These are phyloP conservation scores for Phrynocephalus guinanensis DNA, from an alignment of 2,797 vertebrate genomes.

Conservation along the genomic window DNA sequence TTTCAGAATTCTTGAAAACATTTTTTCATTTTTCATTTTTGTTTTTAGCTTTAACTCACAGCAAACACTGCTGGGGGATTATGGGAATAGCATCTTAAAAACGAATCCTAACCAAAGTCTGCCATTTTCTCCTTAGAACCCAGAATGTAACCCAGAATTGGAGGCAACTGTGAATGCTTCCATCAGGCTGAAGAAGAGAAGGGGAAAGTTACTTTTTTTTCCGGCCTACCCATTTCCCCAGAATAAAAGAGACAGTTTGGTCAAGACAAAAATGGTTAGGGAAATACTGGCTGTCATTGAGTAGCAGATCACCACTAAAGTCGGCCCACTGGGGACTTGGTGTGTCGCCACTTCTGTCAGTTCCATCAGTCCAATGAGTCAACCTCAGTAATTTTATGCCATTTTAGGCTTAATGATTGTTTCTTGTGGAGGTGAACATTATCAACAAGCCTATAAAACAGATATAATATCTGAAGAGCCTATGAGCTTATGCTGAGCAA, in stretches of 20 bases:
- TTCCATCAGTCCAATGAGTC: too few relatives aligned
- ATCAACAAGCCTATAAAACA: background rate
- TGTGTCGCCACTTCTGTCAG: too few relatives aligned
- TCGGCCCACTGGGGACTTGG: too few relatives aligned
- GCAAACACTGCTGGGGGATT: background rate
- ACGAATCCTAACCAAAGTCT: too few relatives aligned
- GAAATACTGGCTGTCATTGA: background rate
- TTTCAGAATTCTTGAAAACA: background rate
- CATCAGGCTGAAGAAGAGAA: background rate
- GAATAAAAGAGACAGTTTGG: background rate
- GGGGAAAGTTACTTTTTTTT: background rate
- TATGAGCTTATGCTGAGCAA: background rate
- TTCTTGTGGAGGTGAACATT: background rate
- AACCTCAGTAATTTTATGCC: too few relatives aligned
- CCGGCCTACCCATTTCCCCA: background rate
- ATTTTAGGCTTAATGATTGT: background rate
- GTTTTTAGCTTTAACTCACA: too few relatives aligned
- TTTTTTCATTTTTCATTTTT: too few relatives aligned
- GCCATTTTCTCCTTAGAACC: too few relatives aligned
- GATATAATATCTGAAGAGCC: background rate
- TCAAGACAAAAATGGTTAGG: background rate
- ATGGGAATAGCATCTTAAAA: too few relatives aligned
- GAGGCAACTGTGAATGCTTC: too few relatives aligned
- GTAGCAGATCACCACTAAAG: too few relatives aligned
- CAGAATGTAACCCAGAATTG: too few relatives aligned